phyloP scores from a whole-genome alignment of 2,888 invertebrate species.

The Cerceris ruficornis region DNA sequence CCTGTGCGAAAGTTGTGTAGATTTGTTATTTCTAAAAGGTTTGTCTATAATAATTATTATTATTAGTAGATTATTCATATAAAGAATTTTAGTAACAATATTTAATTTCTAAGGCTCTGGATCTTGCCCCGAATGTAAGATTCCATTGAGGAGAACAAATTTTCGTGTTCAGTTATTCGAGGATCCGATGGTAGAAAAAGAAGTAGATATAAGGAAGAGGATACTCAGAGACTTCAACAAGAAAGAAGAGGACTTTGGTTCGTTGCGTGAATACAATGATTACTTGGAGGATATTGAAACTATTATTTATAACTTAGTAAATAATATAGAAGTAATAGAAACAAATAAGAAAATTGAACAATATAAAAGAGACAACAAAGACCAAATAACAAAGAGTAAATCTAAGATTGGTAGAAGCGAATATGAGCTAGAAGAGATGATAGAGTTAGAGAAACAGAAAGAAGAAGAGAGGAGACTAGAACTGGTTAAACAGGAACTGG shows the following conservation, averaged over 20 bases:
- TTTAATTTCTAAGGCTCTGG: constrained; percentile 88
- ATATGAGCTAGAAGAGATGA: constrained; percentile 91
- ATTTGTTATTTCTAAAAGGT: constrained; percentile 97
- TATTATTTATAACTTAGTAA: constrained; percentile 94
- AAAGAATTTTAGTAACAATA: background rate
- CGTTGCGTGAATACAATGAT: constrained; percentile 94
- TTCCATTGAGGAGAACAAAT: constrained; percentile 92
- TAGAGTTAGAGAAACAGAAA: constrained; percentile 91
- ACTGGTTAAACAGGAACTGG: constrained; percentile 83
- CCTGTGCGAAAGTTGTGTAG: constrained; percentile 98
- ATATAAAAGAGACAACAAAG: constrained; percentile 95
- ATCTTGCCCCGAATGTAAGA: constrained; percentile 96
- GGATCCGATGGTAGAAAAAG: constrained; percentile 97
- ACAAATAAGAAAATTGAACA: constrained; percentile 95
- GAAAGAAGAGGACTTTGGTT: constrained; percentile 95
- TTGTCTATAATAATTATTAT: constrained; percentile 43
- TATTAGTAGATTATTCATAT: background rate
- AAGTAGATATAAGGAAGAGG: constrained; percentile 95
- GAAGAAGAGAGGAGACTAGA: constrained; percentile 89
- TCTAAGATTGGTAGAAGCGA: constrained; percentile 90
- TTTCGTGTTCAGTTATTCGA: constrained; percentile 98
- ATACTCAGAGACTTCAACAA: constrained; percentile 96
- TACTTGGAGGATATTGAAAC: constrained; percentile 97
- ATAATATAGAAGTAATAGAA: constrained; percentile 93
- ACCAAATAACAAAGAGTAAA: constrained; percentile 91